These are phyloP conservation scores for Neopelma chrysocephalum DNA, from an alignment of 2,797 vertebrate species.

Conservation along the genomic window DNA sequence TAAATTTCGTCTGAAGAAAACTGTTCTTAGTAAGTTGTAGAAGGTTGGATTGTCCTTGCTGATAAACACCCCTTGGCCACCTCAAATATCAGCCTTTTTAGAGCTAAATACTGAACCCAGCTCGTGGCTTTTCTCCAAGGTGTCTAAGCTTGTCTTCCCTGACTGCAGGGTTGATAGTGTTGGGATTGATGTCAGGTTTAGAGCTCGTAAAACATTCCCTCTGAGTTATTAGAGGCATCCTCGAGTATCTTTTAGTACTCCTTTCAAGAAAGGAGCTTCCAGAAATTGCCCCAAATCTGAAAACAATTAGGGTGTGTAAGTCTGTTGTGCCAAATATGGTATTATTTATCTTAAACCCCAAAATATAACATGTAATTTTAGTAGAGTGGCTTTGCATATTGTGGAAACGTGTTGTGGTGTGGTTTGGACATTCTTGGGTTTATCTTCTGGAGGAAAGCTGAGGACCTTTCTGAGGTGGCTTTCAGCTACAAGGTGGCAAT, in stretches of 20 bases:
- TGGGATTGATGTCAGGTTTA: not conserved
- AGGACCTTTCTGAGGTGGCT: not conserved
- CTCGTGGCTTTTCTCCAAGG: not conserved
- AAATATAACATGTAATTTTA: not conserved
- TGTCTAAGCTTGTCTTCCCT: not conserved
- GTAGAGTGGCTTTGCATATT: not conserved
- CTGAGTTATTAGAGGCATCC: not conserved
- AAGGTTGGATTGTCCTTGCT: not conserved
- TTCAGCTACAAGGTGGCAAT: not conserved
- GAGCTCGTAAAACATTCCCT: not conserved
- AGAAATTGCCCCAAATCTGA: not conserved
- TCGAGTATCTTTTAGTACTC: not conserved
- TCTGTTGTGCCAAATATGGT: not conserved
- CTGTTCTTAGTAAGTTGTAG: not conserved
- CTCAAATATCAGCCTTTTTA: not conserved
- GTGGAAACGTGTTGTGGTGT: not conserved
- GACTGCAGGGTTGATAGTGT: not conserved
- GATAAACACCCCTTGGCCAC: not conserved
- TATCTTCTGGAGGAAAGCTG: not conserved
- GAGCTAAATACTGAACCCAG: not conserved
- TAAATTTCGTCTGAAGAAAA: not conserved
- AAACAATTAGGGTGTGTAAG: not conserved
- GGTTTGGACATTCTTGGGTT: not conserved
- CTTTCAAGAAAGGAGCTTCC: not conserved
- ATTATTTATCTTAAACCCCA: not conserved